A percentile compares a stretch with the other conserved stretches of the same genome.
Conservation (phyloP, 1,140 invertebrate species). For the Diachasmimorpha longicaudata region DNA sequence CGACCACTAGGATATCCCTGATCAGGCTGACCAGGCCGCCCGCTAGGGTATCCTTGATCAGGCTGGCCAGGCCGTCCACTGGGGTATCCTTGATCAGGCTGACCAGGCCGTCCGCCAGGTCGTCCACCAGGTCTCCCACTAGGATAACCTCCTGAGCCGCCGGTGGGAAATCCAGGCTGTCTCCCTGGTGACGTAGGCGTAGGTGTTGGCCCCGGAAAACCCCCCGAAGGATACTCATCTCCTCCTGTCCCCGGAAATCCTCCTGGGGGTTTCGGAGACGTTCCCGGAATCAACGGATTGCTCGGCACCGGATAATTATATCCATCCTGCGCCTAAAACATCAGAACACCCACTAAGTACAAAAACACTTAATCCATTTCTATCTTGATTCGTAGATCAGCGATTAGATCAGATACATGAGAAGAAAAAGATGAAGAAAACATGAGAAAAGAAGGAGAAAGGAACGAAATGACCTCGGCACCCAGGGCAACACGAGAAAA, state of each 20-base stretch:
- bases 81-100: constrained; percentile 22
- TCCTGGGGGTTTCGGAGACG: constrained; percentile 21
- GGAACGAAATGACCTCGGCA: constrained; percentile 10
- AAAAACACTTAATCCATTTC: background rate
- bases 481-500: constrained; percentile 19
- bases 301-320: constrained; percentile 52
- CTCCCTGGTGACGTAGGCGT: constrained; percentile 16
- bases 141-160: background rate
- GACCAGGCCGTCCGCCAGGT: constrained; percentile 20
- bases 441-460: constrained; percentile 20
- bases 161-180: constrained; percentile 20
- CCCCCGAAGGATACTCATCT: constrained; percentile 18
- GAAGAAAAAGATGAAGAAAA: background rate
- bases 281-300: constrained; percentile 47
- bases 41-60: constrained; percentile 24
- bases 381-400: background rate
- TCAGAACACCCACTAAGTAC: constrained; percentile 2
- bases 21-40: background rate
- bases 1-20: constrained; percentile 22
- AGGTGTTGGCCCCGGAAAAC: background rate
- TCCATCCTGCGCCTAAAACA: constrained; percentile 52
- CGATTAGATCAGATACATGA: background rate
- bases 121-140: background rate
- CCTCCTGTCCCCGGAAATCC: constrained; percentile 19
- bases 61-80: background rate